These are phyloP conservation scores for Acanthaster planci DNA, from an alignment of 35 echinoderm and acorn worm species.

Conservation along the genomic window DNA sequence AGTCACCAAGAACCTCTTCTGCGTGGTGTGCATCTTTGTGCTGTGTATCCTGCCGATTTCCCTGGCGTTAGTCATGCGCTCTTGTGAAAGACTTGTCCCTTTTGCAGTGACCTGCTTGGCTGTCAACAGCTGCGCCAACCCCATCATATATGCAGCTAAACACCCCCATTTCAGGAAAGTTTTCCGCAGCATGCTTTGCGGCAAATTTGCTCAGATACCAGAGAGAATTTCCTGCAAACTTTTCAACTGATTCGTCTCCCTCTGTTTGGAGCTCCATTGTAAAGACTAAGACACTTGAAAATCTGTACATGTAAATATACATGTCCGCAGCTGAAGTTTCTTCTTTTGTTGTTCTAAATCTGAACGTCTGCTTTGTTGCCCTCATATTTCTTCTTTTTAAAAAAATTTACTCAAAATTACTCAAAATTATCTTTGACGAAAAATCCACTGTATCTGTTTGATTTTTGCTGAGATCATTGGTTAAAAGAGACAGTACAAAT, in stretches of 20 bases:
- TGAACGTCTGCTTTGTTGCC: too few relatives aligned
- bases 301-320: too few relatives aligned
- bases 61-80: neutral
- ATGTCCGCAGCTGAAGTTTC: too few relatives aligned
- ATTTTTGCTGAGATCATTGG: too few relatives aligned
- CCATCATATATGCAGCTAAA: slow-evolving; percentile 75
- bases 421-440: too few relatives aligned
- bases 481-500: too few relatives aligned
- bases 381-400: too few relatives aligned
- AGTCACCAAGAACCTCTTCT: slow-evolving; percentile 32
- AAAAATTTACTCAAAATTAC: too few relatives aligned
- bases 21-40: slow-evolving; percentile 3
- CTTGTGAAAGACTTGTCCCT: neutral
- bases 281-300: too few relatives aligned
- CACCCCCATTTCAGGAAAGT: slow-evolving; percentile 81
- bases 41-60: slow-evolving; percentile 5
- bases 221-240: neutral
- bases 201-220: slow-evolving; percentile 56
- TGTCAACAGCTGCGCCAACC: slow-evolving; percentile 59
- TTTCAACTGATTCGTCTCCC: neutral
- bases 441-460: too few relatives aligned
- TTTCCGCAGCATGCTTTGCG: slow-evolving; percentile 46
- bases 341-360: too few relatives aligned
- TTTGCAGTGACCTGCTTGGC: slow-evolving; percentile 27
- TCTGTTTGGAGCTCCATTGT: too few relatives aligned